These are phyloP conservation scores for Rhipidura dahli DNA, from an alignment of 2,113 vertebrate genomes.

Conservation along the genomic window DNA sequence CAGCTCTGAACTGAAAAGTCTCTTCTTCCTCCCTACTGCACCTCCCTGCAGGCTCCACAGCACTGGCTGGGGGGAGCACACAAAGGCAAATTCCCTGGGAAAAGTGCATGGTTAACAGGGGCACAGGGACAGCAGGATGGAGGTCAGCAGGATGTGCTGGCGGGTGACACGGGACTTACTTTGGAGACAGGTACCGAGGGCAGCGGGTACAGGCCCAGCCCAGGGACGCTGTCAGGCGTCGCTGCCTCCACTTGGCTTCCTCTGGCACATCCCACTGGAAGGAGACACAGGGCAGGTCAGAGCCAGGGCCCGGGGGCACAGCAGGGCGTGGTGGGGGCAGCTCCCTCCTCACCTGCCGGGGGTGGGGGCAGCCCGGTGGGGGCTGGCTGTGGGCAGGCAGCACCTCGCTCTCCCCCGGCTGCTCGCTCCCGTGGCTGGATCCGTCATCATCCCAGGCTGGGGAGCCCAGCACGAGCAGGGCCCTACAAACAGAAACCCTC, in stretches of 20 bases:
- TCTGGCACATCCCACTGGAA: not conserved
- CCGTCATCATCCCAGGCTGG: not conserved
- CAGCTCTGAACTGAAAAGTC: constrained; percentile 45
- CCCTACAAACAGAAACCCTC: not conserved
- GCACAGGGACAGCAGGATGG: fast-evolving
- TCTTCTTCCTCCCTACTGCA: constrained; percentile 37
- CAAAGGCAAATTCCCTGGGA: constrained; percentile 48
- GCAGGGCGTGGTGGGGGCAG: not conserved
- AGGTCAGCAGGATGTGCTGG: not conserved
- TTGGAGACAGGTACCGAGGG: not conserved
- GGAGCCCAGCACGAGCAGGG: not conserved
- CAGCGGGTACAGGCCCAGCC: not conserved
- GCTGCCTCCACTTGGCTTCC: not conserved
- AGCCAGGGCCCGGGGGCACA: not conserved
- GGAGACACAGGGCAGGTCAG: not conserved
- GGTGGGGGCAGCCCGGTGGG: not conserved
- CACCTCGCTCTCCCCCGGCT: not conserved
- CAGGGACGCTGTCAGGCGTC: not conserved
- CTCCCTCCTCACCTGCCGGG: not conserved
- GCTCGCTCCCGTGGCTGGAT: fast-evolving
- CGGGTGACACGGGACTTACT: not conserved
- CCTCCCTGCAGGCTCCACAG: constrained; percentile 40
- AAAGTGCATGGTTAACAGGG: not conserved
- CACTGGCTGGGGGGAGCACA: constrained; percentile 27
- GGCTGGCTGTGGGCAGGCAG: not conserved